phyloP scores from a whole-genome alignment of 2,888 invertebrate species.

The Zygothrica quintamaculata region DNA sequence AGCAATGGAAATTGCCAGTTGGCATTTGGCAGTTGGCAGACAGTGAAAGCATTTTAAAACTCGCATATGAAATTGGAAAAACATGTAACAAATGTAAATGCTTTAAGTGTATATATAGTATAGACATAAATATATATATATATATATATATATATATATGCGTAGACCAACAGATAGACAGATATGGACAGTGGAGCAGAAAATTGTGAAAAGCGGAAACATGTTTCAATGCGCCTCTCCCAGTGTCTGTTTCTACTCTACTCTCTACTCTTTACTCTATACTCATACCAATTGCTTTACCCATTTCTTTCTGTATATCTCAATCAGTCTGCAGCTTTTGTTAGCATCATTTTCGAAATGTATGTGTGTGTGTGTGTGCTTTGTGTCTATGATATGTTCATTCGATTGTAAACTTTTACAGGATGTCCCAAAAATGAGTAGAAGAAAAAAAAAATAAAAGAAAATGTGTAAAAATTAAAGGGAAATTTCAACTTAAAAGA shows the following conservation, averaged over 20 bases:
- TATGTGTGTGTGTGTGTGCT: constrained; percentile 1
- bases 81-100: constrained; percentile 57
- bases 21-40: constrained; percentile 11
- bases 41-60: constrained; percentile 49
- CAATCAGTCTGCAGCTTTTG: too few relatives aligned
- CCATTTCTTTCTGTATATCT: too few relatives aligned
- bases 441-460: too few relatives aligned
- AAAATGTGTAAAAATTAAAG: too few relatives aligned
- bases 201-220: constrained; percentile 67
- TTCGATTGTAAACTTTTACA: constrained; percentile 56
- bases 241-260: background rate
- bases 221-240: constrained; percentile 55
- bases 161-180: too few relatives aligned
- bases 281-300: too few relatives aligned
- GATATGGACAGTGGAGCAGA: constrained; percentile 1
- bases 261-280: constrained; percentile 5
- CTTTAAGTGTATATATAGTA: constrained; percentile 37
- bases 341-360: too few relatives aligned
- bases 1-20: constrained; percentile 15
- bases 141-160: too few relatives aligned
- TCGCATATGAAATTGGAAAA: constrained; percentile 68
- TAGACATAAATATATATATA: too few relatives aligned
- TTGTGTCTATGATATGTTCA: constrained; percentile 33
- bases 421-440: constrained; percentile 26
- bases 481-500: constrained; percentile 46